Evolutionary conservation across 2,113 vertebrate species (phyloP).

Genomic region (Lepus europaeus): DNA sequence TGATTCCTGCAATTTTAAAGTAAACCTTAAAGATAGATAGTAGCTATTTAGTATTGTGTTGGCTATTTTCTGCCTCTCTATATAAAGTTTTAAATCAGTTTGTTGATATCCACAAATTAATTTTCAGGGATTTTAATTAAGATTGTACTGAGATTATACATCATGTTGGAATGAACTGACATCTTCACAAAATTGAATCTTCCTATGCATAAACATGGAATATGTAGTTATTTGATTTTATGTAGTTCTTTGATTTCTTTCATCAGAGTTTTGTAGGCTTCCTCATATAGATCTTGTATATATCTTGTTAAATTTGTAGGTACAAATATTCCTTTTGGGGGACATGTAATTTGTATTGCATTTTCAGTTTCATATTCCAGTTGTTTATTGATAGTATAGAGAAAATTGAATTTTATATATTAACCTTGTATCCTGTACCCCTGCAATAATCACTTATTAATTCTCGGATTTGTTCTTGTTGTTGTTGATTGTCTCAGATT

Average conservation of each 20-base stretch:
- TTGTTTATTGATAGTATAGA: background rate
- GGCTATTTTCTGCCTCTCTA: background rate
- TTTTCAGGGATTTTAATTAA: background rate
- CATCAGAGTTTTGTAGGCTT: no score
- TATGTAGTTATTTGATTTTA: background rate
- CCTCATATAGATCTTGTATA: background rate
- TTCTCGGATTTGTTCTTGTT: background rate
- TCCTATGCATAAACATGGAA: background rate
- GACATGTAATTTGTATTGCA: background rate
- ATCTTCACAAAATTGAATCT: background rate
- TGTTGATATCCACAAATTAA: background rate
- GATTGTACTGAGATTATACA: background rate
- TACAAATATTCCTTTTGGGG: background rate
- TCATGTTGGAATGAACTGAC: background rate
- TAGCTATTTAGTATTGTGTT: background rate
- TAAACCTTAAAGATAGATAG: background rate
- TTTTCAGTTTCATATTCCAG: background rate
- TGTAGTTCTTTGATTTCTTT: background rate
- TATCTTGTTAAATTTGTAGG: background rate
- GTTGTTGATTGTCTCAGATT: background rate
- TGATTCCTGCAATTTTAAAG: background rate
- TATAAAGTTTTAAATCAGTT: background rate
- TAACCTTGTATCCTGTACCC: background rate
- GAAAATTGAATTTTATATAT: background rate
- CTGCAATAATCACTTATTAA: background rate